Conservation (phyloP, 2,888 invertebrate genomes). For the Lottia gigantea region DNA sequence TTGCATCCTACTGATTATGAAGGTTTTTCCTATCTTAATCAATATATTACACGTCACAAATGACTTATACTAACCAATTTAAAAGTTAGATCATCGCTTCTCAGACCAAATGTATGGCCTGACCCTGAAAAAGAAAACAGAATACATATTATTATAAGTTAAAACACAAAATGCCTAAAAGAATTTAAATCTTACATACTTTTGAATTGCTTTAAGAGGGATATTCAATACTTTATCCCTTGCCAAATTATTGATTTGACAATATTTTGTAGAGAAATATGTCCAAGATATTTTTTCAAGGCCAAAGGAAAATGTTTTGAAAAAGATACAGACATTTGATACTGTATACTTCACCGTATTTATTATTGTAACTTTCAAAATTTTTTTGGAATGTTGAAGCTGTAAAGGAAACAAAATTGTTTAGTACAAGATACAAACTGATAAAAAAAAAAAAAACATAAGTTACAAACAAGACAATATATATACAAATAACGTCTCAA, state of each 20-base stretch:
- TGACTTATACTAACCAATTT: too few species aligned
- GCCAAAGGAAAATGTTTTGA: neutral
- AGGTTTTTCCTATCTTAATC: too few species aligned
- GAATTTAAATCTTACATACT: neutral
- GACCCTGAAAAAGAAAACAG: constrained; percentile 5
- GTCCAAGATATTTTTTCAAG: neutral
- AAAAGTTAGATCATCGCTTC: neutral
- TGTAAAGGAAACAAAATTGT: constrained; percentile 5
- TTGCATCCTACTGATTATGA: too few species aligned
- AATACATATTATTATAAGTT: neutral
- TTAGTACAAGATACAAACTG: neutral
- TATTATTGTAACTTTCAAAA: neutral
- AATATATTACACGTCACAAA: too few species aligned
- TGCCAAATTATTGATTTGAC: too few species aligned
- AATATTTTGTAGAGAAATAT: too few species aligned
- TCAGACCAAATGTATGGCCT: constrained; percentile 10
- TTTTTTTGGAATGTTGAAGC: neutral
- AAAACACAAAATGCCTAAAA: neutral
- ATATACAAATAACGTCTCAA: too few species aligned
- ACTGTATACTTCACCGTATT: constrained; percentile 7
- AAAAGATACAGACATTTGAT: neutral
- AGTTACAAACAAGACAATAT: neutral
- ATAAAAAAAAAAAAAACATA: neutral
- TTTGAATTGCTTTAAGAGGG: neutral
- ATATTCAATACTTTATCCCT: too few species aligned